Percentiles rank a stretch among this genome's conserved stretches.
Conservation (phyloP, 2,113 vertebrate species). For the Cyanistes caeruleus region DNA sequence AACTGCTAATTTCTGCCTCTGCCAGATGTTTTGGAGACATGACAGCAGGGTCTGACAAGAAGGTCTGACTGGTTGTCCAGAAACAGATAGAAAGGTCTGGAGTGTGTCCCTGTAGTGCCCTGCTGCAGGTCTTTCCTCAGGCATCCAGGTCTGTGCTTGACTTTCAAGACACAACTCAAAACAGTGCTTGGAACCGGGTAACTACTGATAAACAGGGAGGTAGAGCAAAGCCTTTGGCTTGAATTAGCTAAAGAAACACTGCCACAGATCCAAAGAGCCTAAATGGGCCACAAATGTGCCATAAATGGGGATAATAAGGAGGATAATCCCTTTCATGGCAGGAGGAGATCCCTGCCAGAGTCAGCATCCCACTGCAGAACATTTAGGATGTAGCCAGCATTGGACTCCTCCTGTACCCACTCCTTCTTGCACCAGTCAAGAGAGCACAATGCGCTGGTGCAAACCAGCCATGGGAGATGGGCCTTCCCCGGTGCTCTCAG, state of each 20-base stretch:
- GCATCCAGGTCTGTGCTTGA: accelerated
- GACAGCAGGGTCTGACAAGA: not conserved
- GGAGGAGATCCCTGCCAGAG: not conserved
- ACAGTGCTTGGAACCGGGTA: not conserved
- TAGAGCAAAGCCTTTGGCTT: not conserved
- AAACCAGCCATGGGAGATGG: not conserved
- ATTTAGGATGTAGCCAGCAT: not conserved
- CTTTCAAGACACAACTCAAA: not conserved
- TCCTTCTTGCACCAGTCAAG: not conserved
- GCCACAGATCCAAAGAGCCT: not conserved
- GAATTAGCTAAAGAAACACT: not conserved
- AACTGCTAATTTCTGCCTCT: not conserved
- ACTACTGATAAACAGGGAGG: not conserved
- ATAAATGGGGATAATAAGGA: not conserved
- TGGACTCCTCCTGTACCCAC: not conserved
- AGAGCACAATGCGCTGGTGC: accelerated
- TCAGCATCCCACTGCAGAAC: not conserved
- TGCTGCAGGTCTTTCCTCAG: not conserved
- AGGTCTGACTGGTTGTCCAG: not conserved
- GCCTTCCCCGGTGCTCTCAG: not conserved
- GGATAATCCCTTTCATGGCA: not conserved
- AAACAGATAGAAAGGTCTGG: not conserved
- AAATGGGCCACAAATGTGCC: not conserved
- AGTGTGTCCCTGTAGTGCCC: not conserved
- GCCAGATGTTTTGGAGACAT: not conserved